Conservation (phyloP, 1,140 invertebrate genomes). For the Nebria ingens region DNA sequence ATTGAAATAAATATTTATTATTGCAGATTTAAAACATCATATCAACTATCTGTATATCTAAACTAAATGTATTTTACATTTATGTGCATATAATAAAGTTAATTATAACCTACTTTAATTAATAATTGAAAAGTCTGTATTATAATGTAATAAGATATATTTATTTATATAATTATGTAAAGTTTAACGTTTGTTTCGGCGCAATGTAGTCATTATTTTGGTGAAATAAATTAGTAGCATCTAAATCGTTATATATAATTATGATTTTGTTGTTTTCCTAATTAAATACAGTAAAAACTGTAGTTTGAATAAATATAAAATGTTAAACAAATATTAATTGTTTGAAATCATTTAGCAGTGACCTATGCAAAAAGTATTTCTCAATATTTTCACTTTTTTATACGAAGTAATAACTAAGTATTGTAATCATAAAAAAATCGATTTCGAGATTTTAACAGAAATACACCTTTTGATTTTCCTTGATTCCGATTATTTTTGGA, state of each 20-base stretch:
- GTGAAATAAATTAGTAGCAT: not conserved
- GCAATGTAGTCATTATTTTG: conserved; percentile 1
- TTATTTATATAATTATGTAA: conserved; percentile 7
- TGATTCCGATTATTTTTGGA: no score
- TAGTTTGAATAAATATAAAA: no score
- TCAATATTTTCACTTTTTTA: no score
- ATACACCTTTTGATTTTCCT: no score
- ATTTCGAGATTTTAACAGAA: no score
- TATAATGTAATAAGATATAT: conserved; percentile 6
- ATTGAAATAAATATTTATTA: not conserved
- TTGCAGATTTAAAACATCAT: conserved; percentile 2
- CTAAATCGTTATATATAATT: not conserved
- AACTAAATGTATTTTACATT: conserved; percentile 2
- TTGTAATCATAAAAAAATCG: no score
- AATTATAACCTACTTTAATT: not conserved
- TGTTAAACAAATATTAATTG: no score
- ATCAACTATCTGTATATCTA: conserved; percentile 1
- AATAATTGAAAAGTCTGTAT: not conserved
- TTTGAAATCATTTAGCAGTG: no score
- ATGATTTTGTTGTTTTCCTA: not conserved
- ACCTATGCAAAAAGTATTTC: no score
- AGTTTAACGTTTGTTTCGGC: not conserved
- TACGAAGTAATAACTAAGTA: no score
- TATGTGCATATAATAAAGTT: not conserved
- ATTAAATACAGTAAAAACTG: no score